phyloP scores from a whole-genome alignment of 2,113 vertebrate genomes.

The Muntiacus muntjak region DNA sequence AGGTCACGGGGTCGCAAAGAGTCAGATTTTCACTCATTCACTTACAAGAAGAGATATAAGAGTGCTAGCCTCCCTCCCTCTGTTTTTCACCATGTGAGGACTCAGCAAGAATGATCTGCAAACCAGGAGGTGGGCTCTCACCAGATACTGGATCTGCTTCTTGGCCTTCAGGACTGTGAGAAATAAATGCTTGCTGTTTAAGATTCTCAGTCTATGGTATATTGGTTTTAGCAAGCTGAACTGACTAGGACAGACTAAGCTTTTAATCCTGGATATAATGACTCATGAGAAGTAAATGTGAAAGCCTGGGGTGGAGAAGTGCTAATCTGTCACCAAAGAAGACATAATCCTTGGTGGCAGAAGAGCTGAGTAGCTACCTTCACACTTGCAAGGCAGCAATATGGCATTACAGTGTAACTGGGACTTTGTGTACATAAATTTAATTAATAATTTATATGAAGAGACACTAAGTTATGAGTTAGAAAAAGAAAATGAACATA shows the following conservation, averaged over 20 bases:
- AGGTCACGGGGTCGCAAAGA: background rate
- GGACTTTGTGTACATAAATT: background rate
- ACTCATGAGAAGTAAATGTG: background rate
- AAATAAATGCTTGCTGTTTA: background rate
- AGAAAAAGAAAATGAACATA: background rate
- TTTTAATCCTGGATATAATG: background rate
- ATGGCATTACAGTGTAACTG: background rate
- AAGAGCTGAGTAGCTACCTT: background rate
- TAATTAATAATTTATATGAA: background rate
- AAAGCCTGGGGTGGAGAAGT: background rate
- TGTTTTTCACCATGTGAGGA: background rate
- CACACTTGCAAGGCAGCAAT: background rate
- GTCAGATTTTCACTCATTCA: background rate
- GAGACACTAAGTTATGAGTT: background rate
- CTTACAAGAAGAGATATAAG: background rate
- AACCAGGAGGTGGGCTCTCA: background rate
- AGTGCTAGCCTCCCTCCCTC: background rate
- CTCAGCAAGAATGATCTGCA: background rate
- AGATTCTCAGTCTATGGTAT: background rate
- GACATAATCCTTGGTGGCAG: too few relatives aligned
- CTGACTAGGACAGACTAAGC: background rate
- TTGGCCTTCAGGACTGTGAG: background rate
- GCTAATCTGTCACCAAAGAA: background rate
- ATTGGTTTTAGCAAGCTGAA: background rate
- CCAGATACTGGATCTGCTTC: background rate